Conservation (phyloP, 1,140 invertebrate species). For the Eupeodes corollae region DNA sequence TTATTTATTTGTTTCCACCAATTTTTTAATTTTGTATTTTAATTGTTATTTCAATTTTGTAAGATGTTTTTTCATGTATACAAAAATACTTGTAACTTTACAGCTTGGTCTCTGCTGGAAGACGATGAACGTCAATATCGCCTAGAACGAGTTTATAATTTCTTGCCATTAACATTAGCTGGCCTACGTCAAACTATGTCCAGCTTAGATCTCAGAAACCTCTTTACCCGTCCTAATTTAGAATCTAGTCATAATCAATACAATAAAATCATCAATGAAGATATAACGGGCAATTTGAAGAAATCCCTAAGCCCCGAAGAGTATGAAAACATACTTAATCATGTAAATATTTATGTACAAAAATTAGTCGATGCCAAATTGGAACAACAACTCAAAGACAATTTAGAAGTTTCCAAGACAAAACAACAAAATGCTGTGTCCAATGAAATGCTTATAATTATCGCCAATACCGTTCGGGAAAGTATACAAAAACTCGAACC, state of each 20-base stretch:
- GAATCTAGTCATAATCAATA: neutral
- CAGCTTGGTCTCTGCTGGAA: slow-evolving; percentile 25
- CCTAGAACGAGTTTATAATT: slow-evolving; percentile 11
- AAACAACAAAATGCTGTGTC: slow-evolving; percentile 4
- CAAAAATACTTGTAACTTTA: neutral
- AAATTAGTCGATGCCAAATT: slow-evolving; percentile 25
- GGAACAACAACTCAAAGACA: slow-evolving; percentile 12
- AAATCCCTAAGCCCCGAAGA: slow-evolving; percentile 25
- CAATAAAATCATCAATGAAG: too few relatives aligned
- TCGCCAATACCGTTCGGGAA: neutral
- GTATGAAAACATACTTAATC: slow-evolving; percentile 32
- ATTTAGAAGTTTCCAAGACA: neutral
- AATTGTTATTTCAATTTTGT: too few relatives aligned
- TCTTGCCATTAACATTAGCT: slow-evolving; percentile 20
- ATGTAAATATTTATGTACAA: slow-evolving; percentile 33
- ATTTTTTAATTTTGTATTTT: too few relatives aligned
- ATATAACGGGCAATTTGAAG: slow-evolving; percentile 11
- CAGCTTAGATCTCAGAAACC: neutral
- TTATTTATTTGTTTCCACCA: too few relatives aligned
- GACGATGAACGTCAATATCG: slow-evolving; percentile 14
- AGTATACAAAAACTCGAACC: neutral
- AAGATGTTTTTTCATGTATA: too few relatives aligned
- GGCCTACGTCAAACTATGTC: slow-evolving; percentile 9
- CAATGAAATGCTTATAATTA: neutral
- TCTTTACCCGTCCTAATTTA: neutral